Evolutionary conservation across 2,797 vertebrate genomes (phyloP).

Genomic region (Yasuhikotakia modesta): DNA sequence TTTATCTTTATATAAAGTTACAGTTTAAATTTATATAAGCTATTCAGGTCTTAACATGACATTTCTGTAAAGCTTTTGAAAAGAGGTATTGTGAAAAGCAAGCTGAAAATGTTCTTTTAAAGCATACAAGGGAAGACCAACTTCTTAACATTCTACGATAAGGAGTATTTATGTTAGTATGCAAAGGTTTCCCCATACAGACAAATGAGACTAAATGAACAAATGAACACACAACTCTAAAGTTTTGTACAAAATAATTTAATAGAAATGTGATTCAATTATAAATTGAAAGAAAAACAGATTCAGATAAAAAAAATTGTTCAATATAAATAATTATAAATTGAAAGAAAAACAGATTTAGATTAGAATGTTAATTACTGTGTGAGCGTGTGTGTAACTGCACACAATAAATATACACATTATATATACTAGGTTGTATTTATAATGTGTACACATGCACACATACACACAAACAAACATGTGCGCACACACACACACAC

Average conservation of each 20-base stretch:
- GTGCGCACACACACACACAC: not conserved
- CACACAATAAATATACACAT: not conserved
- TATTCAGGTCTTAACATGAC: no score
- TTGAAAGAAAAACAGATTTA: constrained; percentile 79
- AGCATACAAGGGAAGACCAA: no score
- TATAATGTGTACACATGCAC: not conserved
- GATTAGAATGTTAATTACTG: constrained; percentile 78
- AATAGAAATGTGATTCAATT: constrained; percentile 79
- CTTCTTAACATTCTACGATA: no score
- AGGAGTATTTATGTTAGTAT: not conserved
- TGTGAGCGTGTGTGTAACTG: constrained; percentile 28
- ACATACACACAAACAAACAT: constrained; percentile 11
- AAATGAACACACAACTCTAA: constrained; percentile 46
- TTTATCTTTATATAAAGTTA: no score
- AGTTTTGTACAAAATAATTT: constrained; percentile 83
- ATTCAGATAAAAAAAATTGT: constrained; percentile 75
- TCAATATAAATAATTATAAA: constrained; percentile 78
- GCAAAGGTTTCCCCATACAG: not conserved
- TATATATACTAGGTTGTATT: no score
- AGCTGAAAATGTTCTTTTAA: no score
- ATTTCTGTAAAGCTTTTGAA: no score
- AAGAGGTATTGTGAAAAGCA: no score
- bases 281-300: constrained; percentile 82
- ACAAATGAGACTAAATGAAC: no score
- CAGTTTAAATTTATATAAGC: no score